Base-by-base conservation (phyloP, 2,113 vertebrate species). In the Malurus cyaneus region DNA sequence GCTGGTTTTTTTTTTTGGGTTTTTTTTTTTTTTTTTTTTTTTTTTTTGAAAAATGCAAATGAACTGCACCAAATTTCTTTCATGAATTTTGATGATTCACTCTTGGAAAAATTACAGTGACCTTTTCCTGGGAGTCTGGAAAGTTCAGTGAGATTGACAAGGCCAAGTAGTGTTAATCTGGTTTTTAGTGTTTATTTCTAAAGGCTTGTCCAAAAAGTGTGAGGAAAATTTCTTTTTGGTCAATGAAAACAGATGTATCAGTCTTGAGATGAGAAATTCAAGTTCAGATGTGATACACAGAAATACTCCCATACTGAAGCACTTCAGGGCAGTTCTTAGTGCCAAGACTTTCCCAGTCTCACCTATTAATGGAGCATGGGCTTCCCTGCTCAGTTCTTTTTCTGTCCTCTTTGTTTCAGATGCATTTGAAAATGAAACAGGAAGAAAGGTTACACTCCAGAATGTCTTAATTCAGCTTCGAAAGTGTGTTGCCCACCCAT, bases 401-500 rank as follows among this genome's bases (percentile, higher is more conserved):
- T 56, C 61, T 69, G 24, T 87, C 20, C 6, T 64, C 14, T 92
- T 82, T 85, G 77, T 97, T 97, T 60, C 90, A 99, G 99, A 98
- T 95, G 98, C 97, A 19, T 99, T 99, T 98, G 98, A 96, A 94
- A 98, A 96, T 49, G 98, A 98, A 62, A 96, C 94, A 4, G 97
- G 98, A 78, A 98, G 70, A 94, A 98, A 98, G 88, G 98, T 98
- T 47, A 98, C 98, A 53, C 98, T 99, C 74, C 97, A 99, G 92
- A 99, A 99, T 79, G 94, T 99, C 93, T 88, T 99, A 82, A 98
- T 98, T 93, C 99, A 99, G 96, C 98, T 99, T 93, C 98, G 99
- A 46, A 99, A 99, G 91, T 99, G 99, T 73, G 99, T 99, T 70
- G 96, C 97, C 91, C 99, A 99, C 76, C 99, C 99, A 0, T 99